These are phyloP conservation scores for Chrysotoxum bicinctum DNA, from an alignment of 2,888 invertebrate genomes.

Conservation along the genomic window DNA sequence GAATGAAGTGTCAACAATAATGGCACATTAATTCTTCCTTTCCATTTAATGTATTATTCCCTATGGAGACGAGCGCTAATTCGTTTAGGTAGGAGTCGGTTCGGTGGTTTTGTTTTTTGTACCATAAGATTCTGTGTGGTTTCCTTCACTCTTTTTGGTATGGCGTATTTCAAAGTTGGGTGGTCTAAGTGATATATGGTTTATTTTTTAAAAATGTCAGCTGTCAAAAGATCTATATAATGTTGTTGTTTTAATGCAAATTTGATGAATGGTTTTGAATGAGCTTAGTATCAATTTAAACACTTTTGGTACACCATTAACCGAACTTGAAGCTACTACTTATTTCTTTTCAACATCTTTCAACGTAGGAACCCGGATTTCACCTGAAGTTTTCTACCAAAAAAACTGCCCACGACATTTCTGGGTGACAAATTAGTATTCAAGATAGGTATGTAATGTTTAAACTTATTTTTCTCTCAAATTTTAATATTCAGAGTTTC, in stretches of 20 bases:
- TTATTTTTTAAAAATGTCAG: not conserved
- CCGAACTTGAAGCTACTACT: too few relatives aligned
- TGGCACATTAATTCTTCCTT: slow-evolving; percentile 61
- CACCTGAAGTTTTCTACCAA: too few relatives aligned
- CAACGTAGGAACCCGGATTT: too few relatives aligned
- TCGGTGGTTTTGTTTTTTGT: not conserved
- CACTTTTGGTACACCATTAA: too few relatives aligned
- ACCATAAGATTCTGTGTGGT: not conserved
- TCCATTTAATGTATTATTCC: slow-evolving; percentile 37
- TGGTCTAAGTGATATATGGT: slow-evolving; percentile 3
- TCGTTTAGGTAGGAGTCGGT: slow-evolving; percentile 26
- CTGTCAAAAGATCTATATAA: not conserved
- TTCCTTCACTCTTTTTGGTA: slow-evolving; percentile 40
- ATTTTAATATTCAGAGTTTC: too few relatives aligned
- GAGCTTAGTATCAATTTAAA: too few relatives aligned
- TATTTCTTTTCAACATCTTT: too few relatives aligned
- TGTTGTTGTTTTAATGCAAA: not conserved
- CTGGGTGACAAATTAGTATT: too few relatives aligned
- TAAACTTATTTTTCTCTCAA: too few relatives aligned
- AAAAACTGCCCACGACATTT: too few relatives aligned
- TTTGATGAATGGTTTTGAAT: not conserved
- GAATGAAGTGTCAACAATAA: slow-evolving; percentile 46
- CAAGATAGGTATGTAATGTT: too few relatives aligned
- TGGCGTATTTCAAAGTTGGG: slow-evolving; percentile 57
- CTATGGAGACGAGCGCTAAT: not conserved